These are phyloP conservation scores for Drosophila fulvimacula DNA, from an alignment of 2,888 invertebrate genomes.

Conservation along the genomic window DNA sequence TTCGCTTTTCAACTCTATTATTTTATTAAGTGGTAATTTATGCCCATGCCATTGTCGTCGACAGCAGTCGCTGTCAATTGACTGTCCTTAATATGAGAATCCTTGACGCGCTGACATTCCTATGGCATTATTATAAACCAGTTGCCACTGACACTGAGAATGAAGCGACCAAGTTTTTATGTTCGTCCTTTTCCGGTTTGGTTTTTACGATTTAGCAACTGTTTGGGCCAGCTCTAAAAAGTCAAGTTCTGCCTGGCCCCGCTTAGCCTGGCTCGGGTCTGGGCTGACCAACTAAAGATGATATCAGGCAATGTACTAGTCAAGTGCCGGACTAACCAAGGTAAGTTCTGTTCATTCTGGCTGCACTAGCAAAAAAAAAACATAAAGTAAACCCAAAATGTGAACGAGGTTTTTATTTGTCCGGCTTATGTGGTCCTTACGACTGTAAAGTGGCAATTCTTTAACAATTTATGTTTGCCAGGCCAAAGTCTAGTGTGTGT, in stretches of 20 bases:
- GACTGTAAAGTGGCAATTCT: conserved; percentile 82
- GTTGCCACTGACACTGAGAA: conserved; percentile 24
- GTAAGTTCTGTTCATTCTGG: conserved; percentile 18
- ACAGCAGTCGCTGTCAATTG: conserved; percentile 26
- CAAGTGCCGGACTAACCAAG: conserved; percentile 18
- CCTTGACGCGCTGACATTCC: conserved; percentile 46
- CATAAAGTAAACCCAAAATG: conserved; percentile 9
- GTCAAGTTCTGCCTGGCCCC: conserved; percentile 5
- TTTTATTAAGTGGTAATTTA: conserved; percentile 30
- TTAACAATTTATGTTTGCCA: conserved; percentile 79
- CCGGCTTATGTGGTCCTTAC: conserved; percentile 76
- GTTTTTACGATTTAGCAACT: conserved; percentile 26
- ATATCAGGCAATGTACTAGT: conserved; percentile 23
- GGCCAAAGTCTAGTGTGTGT: conserved; percentile 69
- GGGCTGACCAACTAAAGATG: conserved; percentile 24
- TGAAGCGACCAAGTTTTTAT: conserved; percentile 22
- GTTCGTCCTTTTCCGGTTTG: conserved; percentile 17
- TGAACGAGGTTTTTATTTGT: conserved; percentile 66
- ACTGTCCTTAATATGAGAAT: conserved; percentile 21
- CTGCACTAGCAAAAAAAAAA: conserved; percentile 8
- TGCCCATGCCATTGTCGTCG: conserved; percentile 23
- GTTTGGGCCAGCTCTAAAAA: conserved; percentile 26
- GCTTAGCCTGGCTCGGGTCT: conserved; percentile 2
- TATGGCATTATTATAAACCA: conserved; percentile 48
- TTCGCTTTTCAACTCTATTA: neutral